Conservation (phyloP, 2,113 vertebrate genomes). For the Dicentrarchus labrax region DNA sequence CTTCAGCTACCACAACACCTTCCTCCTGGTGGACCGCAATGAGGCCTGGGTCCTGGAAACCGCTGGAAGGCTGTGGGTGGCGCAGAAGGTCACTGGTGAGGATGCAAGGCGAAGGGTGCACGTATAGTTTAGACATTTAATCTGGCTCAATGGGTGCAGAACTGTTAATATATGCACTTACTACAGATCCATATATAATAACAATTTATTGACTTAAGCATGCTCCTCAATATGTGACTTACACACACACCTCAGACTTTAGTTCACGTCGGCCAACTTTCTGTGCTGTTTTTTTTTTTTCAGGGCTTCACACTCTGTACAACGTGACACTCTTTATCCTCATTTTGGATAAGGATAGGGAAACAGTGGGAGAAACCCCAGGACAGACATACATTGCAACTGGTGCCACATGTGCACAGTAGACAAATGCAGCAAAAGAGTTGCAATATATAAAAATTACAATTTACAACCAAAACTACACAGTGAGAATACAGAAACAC, state of each 20-base stretch:
- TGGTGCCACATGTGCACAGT: neutral
- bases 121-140: neutral
- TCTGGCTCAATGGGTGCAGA: no score
- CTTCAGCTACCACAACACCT: constrained; percentile 96
- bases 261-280: neutral
- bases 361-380: neutral
- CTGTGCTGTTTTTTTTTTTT: neutral
- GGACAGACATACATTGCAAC: neutral
- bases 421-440: neutral
- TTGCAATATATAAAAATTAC: neutral
- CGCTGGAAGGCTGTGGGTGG: constrained; percentile 91
- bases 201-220: neutral
- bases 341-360: no score
- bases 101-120: neutral
- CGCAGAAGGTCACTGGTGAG: constrained; percentile 90
- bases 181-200: neutral
- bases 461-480: neutral
- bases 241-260: neutral
- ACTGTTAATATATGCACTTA: neutral
- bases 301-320: neutral
- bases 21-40: constrained; percentile 90
- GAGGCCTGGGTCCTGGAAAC: constrained; percentile 97
- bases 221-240: neutral
- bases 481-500: neutral
- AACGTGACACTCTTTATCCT: neutral